phyloP scores from a whole-genome alignment of 1,140 invertebrate species.

The Papilio polytes region DNA sequence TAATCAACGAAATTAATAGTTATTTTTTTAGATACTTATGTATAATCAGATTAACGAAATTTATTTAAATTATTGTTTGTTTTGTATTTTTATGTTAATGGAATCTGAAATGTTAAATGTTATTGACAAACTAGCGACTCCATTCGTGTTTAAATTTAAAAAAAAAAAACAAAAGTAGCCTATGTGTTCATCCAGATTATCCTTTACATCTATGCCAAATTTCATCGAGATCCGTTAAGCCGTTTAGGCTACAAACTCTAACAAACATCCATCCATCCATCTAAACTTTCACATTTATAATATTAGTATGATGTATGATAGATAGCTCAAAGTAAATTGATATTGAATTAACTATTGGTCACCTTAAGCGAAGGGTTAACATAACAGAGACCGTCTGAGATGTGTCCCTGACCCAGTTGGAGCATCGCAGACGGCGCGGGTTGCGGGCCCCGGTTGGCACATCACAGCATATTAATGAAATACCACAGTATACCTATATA shows the following conservation, averaged over 20 bases:
- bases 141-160: too few relatives aligned
- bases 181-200: too few relatives aligned
- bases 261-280: too few relatives aligned
- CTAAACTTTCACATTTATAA: not conserved
- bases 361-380: slow-evolving; percentile 6
- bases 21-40: too few relatives aligned
- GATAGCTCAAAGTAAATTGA: not conserved
- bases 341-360: not conserved
- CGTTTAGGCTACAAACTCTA: too few relatives aligned
- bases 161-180: too few relatives aligned
- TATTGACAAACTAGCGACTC: too few relatives aligned
- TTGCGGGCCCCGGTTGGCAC: not conserved
- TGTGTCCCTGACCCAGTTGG: slow-evolving; percentile 12
- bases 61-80: too few relatives aligned
- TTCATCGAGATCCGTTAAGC: too few relatives aligned
- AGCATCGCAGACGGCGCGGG: not conserved
- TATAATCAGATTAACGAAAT: not conserved
- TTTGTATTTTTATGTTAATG: too few relatives aligned
- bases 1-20: not conserved
- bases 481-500: not conserved
- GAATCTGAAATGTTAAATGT: too few relatives aligned
- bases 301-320: not conserved
- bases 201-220: too few relatives aligned
- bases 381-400: not conserved
- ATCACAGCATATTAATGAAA: slow-evolving; percentile 16